A percentile compares a stretch with the other conserved stretches of the same genome.
Conservation (phyloP, 2,797 vertebrate genomes). For the Tapera naevia region DNA sequence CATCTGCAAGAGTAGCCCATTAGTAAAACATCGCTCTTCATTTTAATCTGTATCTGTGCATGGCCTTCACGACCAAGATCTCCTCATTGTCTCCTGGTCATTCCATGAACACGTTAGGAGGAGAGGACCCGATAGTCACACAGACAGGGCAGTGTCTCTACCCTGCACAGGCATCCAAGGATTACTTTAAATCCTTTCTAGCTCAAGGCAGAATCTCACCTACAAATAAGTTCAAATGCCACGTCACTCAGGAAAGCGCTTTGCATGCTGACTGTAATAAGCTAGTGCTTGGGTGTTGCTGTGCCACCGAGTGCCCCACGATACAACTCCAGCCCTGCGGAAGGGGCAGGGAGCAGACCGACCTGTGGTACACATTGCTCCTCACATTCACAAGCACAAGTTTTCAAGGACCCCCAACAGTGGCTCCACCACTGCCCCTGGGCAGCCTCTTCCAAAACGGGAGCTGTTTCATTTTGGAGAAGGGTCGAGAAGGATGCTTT, state of each 20-base stretch:
- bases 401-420: not conserved
- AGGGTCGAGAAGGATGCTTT: no score
- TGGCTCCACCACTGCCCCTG: no score
- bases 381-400: not conserved
- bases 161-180: not conserved
- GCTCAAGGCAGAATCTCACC: slow-evolving; percentile 33
- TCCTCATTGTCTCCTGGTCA: not conserved
- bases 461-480: no score
- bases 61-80: not conserved
- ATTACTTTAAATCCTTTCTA: not conserved
- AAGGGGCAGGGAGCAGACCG: not conserved
- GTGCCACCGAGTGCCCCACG: not conserved
- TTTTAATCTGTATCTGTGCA: not conserved
- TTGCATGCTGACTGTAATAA: not conserved
- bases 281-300: not conserved
- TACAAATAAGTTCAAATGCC: not conserved
- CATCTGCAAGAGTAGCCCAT: not conserved
- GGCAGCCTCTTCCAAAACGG: no score
- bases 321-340: not conserved
- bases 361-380: not conserved
- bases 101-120: not conserved
- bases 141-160: not conserved
- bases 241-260: not conserved
- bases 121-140: not conserved
- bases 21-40: not conserved